Evolutionary conservation across 2,888 invertebrate genomes (phyloP).

Genomic region (Ryuthela nishihirai): DNA sequence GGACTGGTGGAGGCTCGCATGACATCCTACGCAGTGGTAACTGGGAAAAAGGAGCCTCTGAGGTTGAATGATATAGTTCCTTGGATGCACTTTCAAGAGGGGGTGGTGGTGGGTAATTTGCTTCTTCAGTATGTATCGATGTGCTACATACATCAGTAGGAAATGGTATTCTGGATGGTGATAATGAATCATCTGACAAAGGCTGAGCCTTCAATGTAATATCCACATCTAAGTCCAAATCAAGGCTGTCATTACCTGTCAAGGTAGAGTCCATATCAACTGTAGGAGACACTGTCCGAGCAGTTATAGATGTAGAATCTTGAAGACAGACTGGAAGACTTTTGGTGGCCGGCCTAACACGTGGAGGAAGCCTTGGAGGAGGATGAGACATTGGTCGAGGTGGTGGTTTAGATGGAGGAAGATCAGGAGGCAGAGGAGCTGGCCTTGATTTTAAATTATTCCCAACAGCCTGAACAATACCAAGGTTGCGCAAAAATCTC

Average conservation of each 20-base stretch:
- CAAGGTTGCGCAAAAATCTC: conserved; percentile 28
- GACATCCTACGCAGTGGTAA: conserved; percentile 22
- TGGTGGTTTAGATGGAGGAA: conserved; percentile 6
- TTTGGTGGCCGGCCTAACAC: conserved; percentile 13
- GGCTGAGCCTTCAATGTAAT: conserved; percentile 23
- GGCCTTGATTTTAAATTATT: conserved; percentile 16
- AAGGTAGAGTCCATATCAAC: conserved; percentile 24
- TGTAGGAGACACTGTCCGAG: conserved; percentile 17
- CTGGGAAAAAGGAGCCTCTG: conserved; percentile 15
- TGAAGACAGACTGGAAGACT: conserved; percentile 5
- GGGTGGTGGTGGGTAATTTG: conserved; percentile 4
- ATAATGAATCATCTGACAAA: conserved; percentile 27
- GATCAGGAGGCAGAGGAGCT: conserved; percentile 7
- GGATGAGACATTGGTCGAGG: conserved; percentile 16
- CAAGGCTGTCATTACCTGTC: conserved; percentile 26
- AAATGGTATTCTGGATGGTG: conserved; percentile 11
- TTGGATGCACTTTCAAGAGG: neutral
- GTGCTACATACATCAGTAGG: conserved; percentile 12
- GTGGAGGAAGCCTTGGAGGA: conserved; percentile 35
- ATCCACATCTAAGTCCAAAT: conserved; percentile 34
- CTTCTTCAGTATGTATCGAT: conserved; percentile 20
- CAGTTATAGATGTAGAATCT: conserved; percentile 8
- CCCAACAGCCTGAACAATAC: conserved; percentile 19
- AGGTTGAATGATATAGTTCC: neutral
- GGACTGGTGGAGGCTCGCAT: conserved; percentile 62